Conservation (phyloP, 2,797 vertebrate genomes). For the Oryzias dopingdopingensis region DNA sequence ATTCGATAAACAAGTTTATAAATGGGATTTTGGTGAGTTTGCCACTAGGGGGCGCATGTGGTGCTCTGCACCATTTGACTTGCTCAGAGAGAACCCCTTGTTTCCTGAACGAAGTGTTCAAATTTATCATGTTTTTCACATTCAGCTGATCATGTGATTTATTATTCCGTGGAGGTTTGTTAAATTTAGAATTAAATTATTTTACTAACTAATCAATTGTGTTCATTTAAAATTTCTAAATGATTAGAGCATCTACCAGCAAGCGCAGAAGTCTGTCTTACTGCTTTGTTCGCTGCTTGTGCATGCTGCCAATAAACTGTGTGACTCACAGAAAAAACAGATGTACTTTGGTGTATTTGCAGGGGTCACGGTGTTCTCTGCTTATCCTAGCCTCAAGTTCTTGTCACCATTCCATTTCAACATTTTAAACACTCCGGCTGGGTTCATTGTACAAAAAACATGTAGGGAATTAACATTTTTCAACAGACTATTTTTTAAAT, state of each 20-base stretch:
- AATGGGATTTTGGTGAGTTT: background rate
- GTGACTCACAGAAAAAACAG: constrained; percentile 35
- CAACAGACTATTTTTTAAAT: background rate
- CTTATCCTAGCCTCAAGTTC: constrained; percentile 48
- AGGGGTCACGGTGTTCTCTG: constrained; percentile 51
- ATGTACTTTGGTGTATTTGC: constrained; percentile 13
- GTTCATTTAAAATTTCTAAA: too few relatives aligned
- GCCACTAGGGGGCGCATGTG: constrained; percentile 63
- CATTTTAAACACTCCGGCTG: constrained; percentile 32
- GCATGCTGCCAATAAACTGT: constrained; percentile 1
- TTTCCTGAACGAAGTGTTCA: background rate
- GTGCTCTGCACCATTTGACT: constrained; percentile 62
- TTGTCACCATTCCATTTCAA: constrained; percentile 57
- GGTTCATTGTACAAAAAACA: background rate
- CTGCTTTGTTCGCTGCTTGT: constrained; percentile 2
- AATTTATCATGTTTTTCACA: constrained; percentile 1
- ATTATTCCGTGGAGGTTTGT: too few relatives aligned
- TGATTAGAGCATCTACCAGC: background rate
- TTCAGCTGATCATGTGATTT: too few relatives aligned
- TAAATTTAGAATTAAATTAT: too few relatives aligned
- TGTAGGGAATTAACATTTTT: background rate
- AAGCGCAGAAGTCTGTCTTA: background rate
- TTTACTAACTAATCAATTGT: too few relatives aligned
- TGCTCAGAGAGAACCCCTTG: constrained; percentile 1
- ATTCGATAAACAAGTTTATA: constrained; percentile 71